A percentile compares a stretch with the other conserved stretches of the same genome.
Conservation (phyloP, 2,797 vertebrate genomes). For the Leptatherina wallacei region DNA sequence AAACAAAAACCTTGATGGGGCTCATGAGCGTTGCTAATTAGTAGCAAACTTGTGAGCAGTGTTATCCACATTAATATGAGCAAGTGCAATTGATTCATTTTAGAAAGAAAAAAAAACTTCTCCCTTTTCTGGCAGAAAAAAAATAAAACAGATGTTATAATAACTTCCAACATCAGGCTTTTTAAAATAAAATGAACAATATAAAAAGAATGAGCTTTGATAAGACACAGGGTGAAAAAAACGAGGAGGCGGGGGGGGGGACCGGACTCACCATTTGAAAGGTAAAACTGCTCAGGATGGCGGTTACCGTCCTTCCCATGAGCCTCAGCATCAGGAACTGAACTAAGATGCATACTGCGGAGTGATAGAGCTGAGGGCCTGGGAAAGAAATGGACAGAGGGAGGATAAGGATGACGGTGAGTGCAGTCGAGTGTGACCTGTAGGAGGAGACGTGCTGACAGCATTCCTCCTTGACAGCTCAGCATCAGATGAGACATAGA, state of each 20-base stretch:
- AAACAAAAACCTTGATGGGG: background rate
- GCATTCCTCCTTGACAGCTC: conserved; percentile 33
- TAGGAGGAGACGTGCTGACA: conserved; percentile 39
- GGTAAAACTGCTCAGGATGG: conserved; percentile 88
- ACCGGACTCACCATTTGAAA: conserved; percentile 93
- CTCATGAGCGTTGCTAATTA: background rate
- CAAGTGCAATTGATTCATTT: no score
- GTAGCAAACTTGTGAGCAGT: no score
- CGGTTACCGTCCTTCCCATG: conserved; percentile 95
- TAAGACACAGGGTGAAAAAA: background rate
- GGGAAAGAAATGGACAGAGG: conserved; percentile 46
- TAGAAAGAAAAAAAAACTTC: no score
- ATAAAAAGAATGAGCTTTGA: no score
- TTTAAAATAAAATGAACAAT: background rate
- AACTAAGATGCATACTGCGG: conserved; percentile 89
- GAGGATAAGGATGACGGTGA: conserved; percentile 25
- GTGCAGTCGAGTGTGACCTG: conserved; percentile 56
- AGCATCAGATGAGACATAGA: conserved; percentile 32
- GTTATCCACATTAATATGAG: no score
- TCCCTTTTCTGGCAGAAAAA: no score
- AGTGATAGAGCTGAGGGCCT: conserved; percentile 93
- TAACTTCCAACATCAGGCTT: background rate
- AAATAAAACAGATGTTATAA: no score
- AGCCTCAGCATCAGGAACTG: conserved; percentile 97
- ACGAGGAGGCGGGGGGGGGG: background rate